Base-by-base conservation (phyloP, 1,140 invertebrate species). In the Babylonia areolata region DNA sequence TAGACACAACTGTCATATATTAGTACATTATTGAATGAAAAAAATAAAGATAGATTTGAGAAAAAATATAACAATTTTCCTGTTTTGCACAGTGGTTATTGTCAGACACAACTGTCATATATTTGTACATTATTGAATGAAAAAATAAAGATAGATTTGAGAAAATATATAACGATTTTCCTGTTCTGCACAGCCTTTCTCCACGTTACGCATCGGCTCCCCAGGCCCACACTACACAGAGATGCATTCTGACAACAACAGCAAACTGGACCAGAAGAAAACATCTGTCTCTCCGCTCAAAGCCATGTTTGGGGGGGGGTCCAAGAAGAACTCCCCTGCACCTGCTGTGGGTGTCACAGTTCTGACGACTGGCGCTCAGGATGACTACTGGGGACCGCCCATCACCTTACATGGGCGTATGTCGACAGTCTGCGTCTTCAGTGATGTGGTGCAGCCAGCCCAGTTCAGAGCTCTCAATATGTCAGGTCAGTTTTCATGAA, bases 351-450 rank as follows among this genome's bases (percentile, higher is more conserved):
- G 58, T 81, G 84, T 88, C 17, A 69, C 85, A 12, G n/a, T 75
- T 9, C 73, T 95, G 86, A 94, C 94, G 0, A 91, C 93, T 33
- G 95, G 95, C 15, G 95, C 94, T 90, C 95, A 96, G 90, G 95
- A 96, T 81, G 95, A 96, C 75, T 95, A 95, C 87, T 92, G 89
- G 88, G 96, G 96, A 0, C 91, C 93, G 81, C 94, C 94, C 31
- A 93, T 93, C 20, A 93, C 94, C 84, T 89, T 96, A 20, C 90
- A 93, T 58, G 96, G 95, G 6, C 95, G 96, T 88, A 80, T 96
- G 0, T 95, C 95, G 1, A 93, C 94, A 23, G 94, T 96, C 5
- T 94, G 94, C 83, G 89, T 96, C 28, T 95, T 95, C 87, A 95
- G 91, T 91, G 96, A 95, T 90, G 94, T 88, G 89, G 90, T 95